A percentile compares a stretch with the other conserved stretches of the same genome.
phyloP scores from a whole-genome alignment of 1,140 invertebrate genomes.

The Drosophila biarmipes region DNA sequence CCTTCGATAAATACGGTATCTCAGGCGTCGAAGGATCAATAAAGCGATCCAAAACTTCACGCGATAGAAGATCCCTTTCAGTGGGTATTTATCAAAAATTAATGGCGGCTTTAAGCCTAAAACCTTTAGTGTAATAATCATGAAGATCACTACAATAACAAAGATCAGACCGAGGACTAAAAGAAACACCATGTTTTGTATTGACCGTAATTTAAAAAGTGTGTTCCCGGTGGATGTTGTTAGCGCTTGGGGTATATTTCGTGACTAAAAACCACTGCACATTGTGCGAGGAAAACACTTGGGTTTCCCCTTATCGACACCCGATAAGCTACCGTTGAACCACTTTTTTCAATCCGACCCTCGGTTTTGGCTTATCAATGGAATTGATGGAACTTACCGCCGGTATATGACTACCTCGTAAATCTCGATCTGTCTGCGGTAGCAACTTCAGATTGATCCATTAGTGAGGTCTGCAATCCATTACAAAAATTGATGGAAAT shows the following conservation, averaged over 20 bases:
- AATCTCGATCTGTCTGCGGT: slow-evolving; percentile 51
- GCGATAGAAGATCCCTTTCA: slow-evolving; percentile 71
- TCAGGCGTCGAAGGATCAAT: slow-evolving; percentile 58
- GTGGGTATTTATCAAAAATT: slow-evolving; percentile 77
- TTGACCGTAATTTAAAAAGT: neutral
- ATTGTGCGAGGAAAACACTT: slow-evolving; percentile 6
- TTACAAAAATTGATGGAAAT: too few relatives aligned
- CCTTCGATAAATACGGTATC: slow-evolving; percentile 63
- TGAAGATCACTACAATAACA: slow-evolving; percentile 19
- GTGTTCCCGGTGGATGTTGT: neutral
- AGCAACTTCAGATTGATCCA: slow-evolving; percentile 40
- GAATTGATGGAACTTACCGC: slow-evolving; percentile 1
- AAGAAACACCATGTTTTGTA: slow-evolving; percentile 40
- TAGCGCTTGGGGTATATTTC: slow-evolving; percentile 22
- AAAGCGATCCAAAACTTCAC: slow-evolving; percentile 69
- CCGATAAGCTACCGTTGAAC: slow-evolving; percentile 41
- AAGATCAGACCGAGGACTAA: slow-evolving; percentile 36
- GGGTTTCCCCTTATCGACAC: slow-evolving; percentile 5
- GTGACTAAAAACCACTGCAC: slow-evolving; percentile 17
- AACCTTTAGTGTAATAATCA: slow-evolving; percentile 39
- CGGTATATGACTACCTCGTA: slow-evolving; percentile 42
- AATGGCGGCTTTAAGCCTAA: slow-evolving; percentile 61
- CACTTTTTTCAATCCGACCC: slow-evolving; percentile 8
- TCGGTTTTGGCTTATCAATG: slow-evolving; percentile 15
- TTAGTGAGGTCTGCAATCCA: too few relatives aligned